Conservation (phyloP, 2,888 invertebrate genomes). For the Neoitamus cyanurus region DNA sequence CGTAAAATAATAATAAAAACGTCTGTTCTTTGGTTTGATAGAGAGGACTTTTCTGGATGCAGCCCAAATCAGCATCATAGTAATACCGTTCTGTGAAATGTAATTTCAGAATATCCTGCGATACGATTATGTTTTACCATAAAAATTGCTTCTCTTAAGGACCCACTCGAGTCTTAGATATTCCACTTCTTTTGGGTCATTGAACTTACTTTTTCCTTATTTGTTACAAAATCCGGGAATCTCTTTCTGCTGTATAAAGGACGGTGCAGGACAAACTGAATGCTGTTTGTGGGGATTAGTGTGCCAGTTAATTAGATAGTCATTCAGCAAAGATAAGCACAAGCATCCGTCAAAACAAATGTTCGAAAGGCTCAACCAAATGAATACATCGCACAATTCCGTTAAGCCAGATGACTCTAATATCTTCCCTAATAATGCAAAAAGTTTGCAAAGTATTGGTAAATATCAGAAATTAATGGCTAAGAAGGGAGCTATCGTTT, state of each 20-base stretch:
- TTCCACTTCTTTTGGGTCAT: background rate
- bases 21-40: background rate
- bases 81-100: background rate
- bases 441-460: background rate
- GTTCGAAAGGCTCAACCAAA: too few species aligned
- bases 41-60: background rate
- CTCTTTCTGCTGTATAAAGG: too few species aligned
- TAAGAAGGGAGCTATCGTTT: background rate
- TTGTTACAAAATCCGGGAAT: conserved; percentile 17
- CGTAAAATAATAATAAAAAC: background rate
- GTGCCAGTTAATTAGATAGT: too few species aligned
- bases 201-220: conserved; percentile 38
- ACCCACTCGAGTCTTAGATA: background rate
- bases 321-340: too few species aligned
- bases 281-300: too few species aligned
- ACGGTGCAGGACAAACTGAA: background rate
- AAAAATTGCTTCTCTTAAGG: background rate
- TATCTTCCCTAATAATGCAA: background rate
- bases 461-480: background rate
- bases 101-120: background rate
- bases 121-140: background rate
- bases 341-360: too few species aligned
- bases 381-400: too few species aligned
- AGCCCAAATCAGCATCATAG: background rate
- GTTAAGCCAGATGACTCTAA: background rate